A percentile compares a stretch with the other conserved stretches of the same genome.
phyloP scores from a whole-genome alignment of 1,140 invertebrate species.

The Drosophila sulfurigaster region DNA sequence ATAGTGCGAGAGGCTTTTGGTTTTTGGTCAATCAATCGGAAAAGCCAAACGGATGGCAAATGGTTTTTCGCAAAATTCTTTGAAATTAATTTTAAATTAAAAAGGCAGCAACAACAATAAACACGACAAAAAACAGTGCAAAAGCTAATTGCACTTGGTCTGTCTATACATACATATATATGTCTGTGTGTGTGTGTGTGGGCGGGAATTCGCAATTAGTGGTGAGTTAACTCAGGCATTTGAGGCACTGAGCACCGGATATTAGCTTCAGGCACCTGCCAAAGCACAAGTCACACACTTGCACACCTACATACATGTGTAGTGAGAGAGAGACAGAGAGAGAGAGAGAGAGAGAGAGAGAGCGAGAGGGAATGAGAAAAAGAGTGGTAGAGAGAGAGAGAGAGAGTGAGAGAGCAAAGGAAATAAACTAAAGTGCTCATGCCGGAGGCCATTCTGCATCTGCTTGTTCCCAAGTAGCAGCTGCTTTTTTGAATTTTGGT shows the following conservation, averaged over 20 bases:
- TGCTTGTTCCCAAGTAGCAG: conserved; percentile 54
- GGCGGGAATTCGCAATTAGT: conserved; percentile 65
- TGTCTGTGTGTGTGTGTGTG: background rate
- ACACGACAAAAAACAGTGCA: conserved; percentile 3
- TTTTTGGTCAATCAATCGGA: conserved; percentile 57
- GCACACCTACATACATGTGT: conserved; percentile 1
- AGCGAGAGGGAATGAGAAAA: no score
- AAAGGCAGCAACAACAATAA: background rate
- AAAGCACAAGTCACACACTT: conserved; percentile 26
- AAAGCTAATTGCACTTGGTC: conserved; percentile 28
- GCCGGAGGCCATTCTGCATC: conserved; percentile 22
- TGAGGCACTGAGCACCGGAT: conserved; percentile 46
- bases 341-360: background rate
- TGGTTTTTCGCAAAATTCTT: conserved; percentile 41
- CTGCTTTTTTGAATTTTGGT: conserved; percentile 82
- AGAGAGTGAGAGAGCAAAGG: conserved; percentile 14
- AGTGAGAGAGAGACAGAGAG: background rate
- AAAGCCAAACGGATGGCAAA: conserved; percentile 46
- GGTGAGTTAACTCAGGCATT: conserved; percentile 66
- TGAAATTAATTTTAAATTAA: conserved; percentile 22
- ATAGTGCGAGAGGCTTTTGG: conserved; percentile 47
- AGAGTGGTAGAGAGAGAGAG: no score
- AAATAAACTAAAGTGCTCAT: conserved; percentile 70
- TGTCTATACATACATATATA: background rate
- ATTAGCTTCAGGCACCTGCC: conserved; percentile 52